phyloP scores from a whole-genome alignment of 1,140 invertebrate species.

The Penaeus chinensis region DNA sequence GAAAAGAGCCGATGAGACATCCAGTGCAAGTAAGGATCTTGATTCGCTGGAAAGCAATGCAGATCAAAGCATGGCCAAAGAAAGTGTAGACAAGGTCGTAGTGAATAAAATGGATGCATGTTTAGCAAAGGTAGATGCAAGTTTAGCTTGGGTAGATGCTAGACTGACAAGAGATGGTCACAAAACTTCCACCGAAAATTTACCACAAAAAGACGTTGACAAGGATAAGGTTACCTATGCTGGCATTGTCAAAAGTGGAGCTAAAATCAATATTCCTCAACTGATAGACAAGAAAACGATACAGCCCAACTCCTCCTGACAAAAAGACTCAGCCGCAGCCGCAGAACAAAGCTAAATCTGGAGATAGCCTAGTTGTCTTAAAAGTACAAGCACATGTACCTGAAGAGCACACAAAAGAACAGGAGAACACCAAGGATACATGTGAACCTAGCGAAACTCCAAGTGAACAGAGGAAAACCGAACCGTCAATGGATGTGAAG shows the following conservation, averaged over 20 bases:
- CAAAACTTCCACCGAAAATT: not conserved
- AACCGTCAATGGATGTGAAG: too few species aligned
- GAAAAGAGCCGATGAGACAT: not conserved
- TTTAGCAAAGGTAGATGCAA: conserved; percentile 38
- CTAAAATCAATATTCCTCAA: too few species aligned
- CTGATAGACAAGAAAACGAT: too few species aligned
- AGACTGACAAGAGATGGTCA: conserved; percentile 24
- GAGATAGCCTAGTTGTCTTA: not conserved
- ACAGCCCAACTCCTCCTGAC: not conserved
- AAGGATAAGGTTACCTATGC: not conserved
- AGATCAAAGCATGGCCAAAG: not conserved
- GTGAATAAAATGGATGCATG: conserved; percentile 44
- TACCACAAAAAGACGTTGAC: too few species aligned
- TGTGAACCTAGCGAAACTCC: not conserved
- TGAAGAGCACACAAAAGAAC: not conserved
- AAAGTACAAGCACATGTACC: conserved; percentile 26
- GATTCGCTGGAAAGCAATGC: too few species aligned
- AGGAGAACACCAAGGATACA: not conserved
- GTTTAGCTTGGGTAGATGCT: conserved; percentile 39
- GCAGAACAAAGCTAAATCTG: not conserved
- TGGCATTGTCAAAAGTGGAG: not conserved
- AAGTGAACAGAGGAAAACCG: too few species aligned
- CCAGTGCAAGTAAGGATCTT: too few species aligned
- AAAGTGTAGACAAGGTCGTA: not conserved
- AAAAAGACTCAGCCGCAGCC: not conserved